phyloP scores from a whole-genome alignment of 2,888 invertebrate species.

The Aleiodes testaceus region DNA sequence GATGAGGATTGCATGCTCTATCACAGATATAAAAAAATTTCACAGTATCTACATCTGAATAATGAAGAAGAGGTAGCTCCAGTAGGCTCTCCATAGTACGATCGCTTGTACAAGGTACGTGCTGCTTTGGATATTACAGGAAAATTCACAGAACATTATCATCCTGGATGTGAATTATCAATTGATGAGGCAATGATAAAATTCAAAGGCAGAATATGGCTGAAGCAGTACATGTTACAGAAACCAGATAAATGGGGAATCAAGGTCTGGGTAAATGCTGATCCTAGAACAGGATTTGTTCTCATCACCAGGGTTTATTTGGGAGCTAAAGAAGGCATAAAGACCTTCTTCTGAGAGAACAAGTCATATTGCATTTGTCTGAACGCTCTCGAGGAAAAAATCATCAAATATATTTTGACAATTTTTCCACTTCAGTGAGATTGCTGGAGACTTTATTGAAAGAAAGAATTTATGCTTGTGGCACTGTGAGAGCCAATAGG shows the following conservation, averaged over 20 bases:
- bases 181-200: too few relatives aligned
- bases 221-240: slow-evolving; percentile 10
- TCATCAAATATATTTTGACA: slow-evolving; percentile 34
- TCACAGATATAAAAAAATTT: background rate
- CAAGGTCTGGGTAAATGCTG: slow-evolving; percentile 23
- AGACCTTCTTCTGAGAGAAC: slow-evolving; percentile 28
- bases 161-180: background rate
- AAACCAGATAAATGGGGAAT: background rate
- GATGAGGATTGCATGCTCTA: background rate
- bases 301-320: slow-evolving; percentile 21
- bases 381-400: slow-evolving; percentile 8
- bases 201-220: too few relatives aligned
- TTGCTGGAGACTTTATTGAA: slow-evolving; percentile 17
- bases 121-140: background rate
- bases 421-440: slow-evolving; percentile 34
- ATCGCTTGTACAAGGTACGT: background rate
- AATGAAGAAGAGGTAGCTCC: too few relatives aligned
- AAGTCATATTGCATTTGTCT: slow-evolving; percentile 27
- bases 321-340: slow-evolving; percentile 30
- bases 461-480: slow-evolving; percentile 32
- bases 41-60: background rate
- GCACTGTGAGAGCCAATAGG: slow-evolving; percentile 22
- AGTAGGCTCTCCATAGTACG: too few relatives aligned
- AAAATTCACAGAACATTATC: background rate
- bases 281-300: slow-evolving; percentile 7